Base-by-base conservation (phyloP, 1,140 invertebrate species). In the Euwallacea similis region DNA sequence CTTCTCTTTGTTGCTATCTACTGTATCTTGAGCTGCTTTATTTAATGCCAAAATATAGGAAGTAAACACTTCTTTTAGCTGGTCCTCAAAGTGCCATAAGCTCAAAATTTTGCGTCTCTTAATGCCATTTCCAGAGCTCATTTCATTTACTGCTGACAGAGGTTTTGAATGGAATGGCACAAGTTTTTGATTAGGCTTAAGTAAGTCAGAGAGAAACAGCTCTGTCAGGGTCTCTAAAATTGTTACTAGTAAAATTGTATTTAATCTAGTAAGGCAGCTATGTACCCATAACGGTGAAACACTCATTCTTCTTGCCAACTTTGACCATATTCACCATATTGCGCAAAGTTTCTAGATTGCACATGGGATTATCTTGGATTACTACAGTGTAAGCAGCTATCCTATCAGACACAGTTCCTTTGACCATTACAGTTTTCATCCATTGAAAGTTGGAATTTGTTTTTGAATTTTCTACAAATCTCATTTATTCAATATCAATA, bases 331-430 rank as follows among this genome's bases (percentile, higher is more conserved):
- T 86, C 11, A 97, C 84, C 1, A 98, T 80, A 76, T 86, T 87
- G 59, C 87, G 87, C 7, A 98, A 77, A 60, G 88, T 87, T 15
- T 83, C 77, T 7, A 97, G 79, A 81, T 92, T 93, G 80, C 93
- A 90, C 41, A 96, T 84, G 2, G 94, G 92, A 76, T 91, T 91
- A 76, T 96, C 90, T 85, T 97, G 91, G 66, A 97, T 89, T 13
- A 91, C 80, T 7, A 97, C 82, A 33, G 91, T 91, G 56, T 89
- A 87, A 2, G 95, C 95, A 42, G 95, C 94, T 55, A 97, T 86
- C 84, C 92, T 94, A 82, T 98, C 96, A 0, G 87, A 86, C 1
- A 89, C 86, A 7, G 94, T 95, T 56, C 95, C 95, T 74, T 89
- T 90, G 21, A 87, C 84, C 56, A 95, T 82, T 7, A 96, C 88